Percentiles rank a stretch among this genome's conserved stretches.
phyloP scores from a whole-genome alignment of 1,140 invertebrate genomes.

The Caenorhabditis inopinata region DNA sequence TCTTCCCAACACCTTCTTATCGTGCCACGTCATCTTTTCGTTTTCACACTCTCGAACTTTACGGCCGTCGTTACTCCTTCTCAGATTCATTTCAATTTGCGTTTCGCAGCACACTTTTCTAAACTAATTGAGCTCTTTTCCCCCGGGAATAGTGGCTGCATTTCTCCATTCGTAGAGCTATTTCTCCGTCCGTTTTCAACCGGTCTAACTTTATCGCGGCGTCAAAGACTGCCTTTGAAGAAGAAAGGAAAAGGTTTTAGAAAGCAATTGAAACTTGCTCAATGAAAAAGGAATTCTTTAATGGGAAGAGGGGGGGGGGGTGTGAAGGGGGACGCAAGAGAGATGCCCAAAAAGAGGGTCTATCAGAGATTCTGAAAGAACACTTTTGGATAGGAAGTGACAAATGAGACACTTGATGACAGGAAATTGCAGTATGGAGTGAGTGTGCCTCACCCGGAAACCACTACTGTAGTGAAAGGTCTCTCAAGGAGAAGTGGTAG shows the following conservation, averaged over 20 bases:
- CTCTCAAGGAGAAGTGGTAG: too few relatives aligned
- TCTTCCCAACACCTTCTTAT: neutral
- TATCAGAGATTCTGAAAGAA: neutral
- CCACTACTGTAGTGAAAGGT: neutral
- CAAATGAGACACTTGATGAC: slow-evolving; percentile 29
- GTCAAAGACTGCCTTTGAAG: neutral
- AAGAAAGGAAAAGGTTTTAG: neutral
- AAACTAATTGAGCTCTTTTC: slow-evolving; percentile 29
- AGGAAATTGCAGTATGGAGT: neutral
- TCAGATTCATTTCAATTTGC: neutral
- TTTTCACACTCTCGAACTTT: neutral
- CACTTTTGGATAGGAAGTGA: neutral
- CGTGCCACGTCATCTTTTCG: neutral
- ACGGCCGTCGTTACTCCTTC: neutral
- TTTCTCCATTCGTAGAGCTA: neutral
- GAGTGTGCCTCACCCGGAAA: neutral
- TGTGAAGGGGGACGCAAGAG: too few relatives aligned
- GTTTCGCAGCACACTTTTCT: neutral
- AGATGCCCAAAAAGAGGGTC: too few relatives aligned
- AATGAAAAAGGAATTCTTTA: neutral
- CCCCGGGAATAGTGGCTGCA: neutral
- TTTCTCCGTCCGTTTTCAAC: neutral
- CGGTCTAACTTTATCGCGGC: neutral
- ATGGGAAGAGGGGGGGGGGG: neutral
- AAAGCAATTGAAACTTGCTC: neutral